Percentiles rank a stretch among this genome's conserved stretches.
Evolutionary conservation across 2,888 invertebrate species (phyloP).

Genomic region (Limnephilus rhombicus): DNA sequence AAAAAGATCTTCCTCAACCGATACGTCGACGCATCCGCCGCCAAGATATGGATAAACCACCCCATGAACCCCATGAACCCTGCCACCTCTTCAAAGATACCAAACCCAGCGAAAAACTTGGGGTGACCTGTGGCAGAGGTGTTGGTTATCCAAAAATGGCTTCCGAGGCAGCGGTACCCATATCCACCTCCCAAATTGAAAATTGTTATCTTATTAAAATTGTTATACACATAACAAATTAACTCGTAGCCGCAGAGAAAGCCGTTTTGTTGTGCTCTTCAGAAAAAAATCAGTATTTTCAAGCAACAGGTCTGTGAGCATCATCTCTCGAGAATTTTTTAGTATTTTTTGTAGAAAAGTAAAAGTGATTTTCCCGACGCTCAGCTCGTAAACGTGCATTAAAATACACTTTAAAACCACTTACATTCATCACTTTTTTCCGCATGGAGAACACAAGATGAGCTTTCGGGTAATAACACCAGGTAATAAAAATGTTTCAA

Average conservation of each 20-base stretch:
- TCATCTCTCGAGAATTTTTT: background rate
- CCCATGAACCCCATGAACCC: too few relatives aligned
- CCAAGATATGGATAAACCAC: too few relatives aligned
- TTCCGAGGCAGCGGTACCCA: too few relatives aligned
- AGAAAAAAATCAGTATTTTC: background rate
- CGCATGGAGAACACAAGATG: background rate
- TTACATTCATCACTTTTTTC: background rate
- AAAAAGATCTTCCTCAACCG: too few relatives aligned
- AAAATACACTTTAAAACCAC: background rate
- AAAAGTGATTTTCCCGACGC: background rate
- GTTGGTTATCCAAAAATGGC: too few relatives aligned
- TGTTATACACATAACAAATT: background rate
- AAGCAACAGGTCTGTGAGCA: background rate
- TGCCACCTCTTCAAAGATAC: too few relatives aligned
- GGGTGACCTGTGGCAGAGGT: too few relatives aligned
- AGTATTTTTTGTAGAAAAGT: background rate
- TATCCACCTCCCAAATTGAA: too few relatives aligned
- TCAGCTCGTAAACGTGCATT: background rate
- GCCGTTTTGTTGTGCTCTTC: background rate
- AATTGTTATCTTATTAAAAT: too few relatives aligned
- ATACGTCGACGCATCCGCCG: too few relatives aligned
- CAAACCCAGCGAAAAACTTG: too few relatives aligned
- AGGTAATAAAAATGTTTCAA: background rate
- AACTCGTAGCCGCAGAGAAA: background rate
- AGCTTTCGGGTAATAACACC: background rate